Evolutionary conservation across 2,113 vertebrate genomes (phyloP).

Genomic region (Otus sunia): DNA sequence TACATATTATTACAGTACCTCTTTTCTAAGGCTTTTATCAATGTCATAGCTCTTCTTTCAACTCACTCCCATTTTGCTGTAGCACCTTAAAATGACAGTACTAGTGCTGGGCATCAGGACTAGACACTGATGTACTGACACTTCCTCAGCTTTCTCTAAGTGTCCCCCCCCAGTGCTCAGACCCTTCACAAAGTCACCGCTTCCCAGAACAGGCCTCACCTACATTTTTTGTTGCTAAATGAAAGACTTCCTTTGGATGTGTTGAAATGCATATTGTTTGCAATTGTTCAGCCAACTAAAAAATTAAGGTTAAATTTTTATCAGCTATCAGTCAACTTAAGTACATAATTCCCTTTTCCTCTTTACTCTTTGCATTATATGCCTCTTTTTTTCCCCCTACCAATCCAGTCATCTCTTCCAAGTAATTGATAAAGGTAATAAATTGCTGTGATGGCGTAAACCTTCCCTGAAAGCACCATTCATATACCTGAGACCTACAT

Average conservation of each 20-base stretch:
- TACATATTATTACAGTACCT: neutral
- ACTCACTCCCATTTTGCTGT: neutral
- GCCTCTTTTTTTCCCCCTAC: neutral
- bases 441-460: neutral
- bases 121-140: neutral
- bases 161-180: neutral
- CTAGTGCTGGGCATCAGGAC: neutral
- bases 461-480: neutral
- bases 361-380: neutral
- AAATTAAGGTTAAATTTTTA: slow-evolving; percentile 2
- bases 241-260: neutral
- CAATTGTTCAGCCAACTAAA: neutral
- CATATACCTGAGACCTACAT: neutral
- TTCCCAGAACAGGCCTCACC: neutral
- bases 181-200: neutral
- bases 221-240: neutral
- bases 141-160: neutral
- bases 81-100: neutral
- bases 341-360: neutral
- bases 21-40: neutral
- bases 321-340: neutral
- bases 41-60: neutral
- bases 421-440: neutral
- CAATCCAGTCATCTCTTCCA: neutral
- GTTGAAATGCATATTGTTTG: neutral